Evolutionary conservation across 2,113 vertebrate species (phyloP).

Genomic region (Rynchops niger): DNA sequence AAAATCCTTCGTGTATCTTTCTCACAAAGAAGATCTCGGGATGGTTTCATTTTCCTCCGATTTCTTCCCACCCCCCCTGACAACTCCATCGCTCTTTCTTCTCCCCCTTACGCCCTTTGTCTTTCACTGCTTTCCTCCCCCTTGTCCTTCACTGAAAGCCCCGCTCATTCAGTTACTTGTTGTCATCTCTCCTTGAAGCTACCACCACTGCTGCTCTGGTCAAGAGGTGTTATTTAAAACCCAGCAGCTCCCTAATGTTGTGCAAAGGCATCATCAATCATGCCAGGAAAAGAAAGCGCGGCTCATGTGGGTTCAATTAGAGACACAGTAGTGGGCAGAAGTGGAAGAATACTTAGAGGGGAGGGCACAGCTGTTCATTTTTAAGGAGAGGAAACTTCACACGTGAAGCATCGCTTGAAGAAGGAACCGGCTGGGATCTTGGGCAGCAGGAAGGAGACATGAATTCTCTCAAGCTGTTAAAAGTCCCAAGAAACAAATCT

Average conservation of each 20-base stretch:
- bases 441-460: constrained; percentile 61
- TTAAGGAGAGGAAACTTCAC: constrained; percentile 81
- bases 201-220: constrained; percentile 67
- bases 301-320: constrained; percentile 82
- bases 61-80: constrained; percentile 10
- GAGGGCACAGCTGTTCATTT: constrained; percentile 79
- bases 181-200: constrained; percentile 64
- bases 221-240: constrained; percentile 75
- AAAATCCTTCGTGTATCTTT: constrained; percentile 1
- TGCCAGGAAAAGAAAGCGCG: constrained; percentile 68
- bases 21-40: neutral
- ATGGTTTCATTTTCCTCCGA: neutral
- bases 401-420: constrained; percentile 68
- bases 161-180: constrained; percentile 22
- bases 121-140: constrained; percentile 34
- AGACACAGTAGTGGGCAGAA: constrained; percentile 77
- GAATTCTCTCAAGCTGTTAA: constrained; percentile 52
- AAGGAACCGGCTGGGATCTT: constrained; percentile 42
- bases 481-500: constrained; percentile 49
- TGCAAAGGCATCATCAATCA: constrained; percentile 78
- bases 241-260: constrained; percentile 70
- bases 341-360: constrained; percentile 80
- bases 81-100: constrained; percentile 10
- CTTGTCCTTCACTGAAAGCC: constrained; percentile 51
- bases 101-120: constrained; percentile 45